Evolutionary conservation across 2,888 invertebrate species (phyloP), one percentile per base, ranked within the genome.

Genomic region (Temnothorax rugatulus): DNA sequence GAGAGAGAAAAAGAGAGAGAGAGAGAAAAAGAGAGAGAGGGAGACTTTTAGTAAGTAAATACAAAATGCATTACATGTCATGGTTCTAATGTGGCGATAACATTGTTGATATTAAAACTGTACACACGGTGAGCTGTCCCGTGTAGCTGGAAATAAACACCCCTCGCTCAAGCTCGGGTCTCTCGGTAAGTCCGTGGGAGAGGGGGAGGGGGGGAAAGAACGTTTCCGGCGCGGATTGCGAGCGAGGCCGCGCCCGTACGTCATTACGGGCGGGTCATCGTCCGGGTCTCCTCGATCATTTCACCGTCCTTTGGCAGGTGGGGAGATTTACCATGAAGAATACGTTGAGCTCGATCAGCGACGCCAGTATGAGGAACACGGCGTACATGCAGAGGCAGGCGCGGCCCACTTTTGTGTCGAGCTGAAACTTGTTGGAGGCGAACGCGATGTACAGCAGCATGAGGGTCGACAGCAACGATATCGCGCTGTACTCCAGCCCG

Each of bases 301-400:
- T 94, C 87, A 93, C 93, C 93, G 93, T 94, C 93, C 94, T 94
- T 90, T 94, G 93, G 95, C 98, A 98, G 86, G 98, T 97, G 90
- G 98, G 98, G 91, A 97, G 96, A 95, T 98, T 98, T 92, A 98
- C 98, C 92, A 97, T 97, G 96, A 98, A 98, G 97, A 99, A 98
- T 88, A 98, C 98, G 95, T 99, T 99, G 93, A 98, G 96, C 96
- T 99, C 99, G 93, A 98, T 98, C 91, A 99, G 96, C 88, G 98
- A 98, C 79, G 98, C 98, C 90, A 99, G 96, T 77, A 98, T 96
- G 87, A 98, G 96, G 94, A 99, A 98, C 91, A 97, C 96, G 85
- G 97, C 97, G 95, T 99, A 99, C 97, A 98, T 98, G 88, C 97
- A 96, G 87, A 99, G 96, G 93, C 98, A 98, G 81, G 98, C 97